phyloP scores from a whole-genome alignment of 53 echinoderm and acorn worm species.

The Luidia sarsii region DNA sequence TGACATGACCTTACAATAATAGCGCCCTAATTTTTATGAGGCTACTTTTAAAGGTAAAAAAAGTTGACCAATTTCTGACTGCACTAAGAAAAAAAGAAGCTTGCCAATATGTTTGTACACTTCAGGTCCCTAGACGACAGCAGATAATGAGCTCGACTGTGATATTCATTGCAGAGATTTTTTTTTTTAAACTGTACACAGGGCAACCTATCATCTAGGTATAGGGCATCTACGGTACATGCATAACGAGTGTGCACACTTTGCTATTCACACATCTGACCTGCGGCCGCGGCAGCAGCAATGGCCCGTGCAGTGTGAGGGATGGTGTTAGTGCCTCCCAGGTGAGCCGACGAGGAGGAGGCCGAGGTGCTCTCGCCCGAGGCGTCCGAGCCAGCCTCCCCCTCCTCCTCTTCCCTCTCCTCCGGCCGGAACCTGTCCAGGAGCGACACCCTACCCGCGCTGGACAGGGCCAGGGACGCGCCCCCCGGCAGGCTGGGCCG shows the following conservation, averaged over 20 bases:
- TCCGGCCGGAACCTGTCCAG: slow-evolving; percentile 58
- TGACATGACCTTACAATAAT: too few species aligned
- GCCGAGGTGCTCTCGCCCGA: slow-evolving; percentile 19
- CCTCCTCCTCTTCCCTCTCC: slow-evolving; percentile 46
- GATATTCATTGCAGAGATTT: too few species aligned
- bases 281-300: slow-evolving; percentile 89
- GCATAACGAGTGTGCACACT: background rate
- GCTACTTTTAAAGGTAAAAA: too few species aligned
- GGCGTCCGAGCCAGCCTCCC: slow-evolving; percentile 29
- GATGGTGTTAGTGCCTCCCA: slow-evolving; percentile 79
- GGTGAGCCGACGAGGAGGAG: slow-evolving; percentile 69
- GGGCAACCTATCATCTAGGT: too few species aligned
- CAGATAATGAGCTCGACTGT: too few species aligned
- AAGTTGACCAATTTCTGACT: too few species aligned
- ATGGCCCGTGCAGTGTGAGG: slow-evolving; percentile 75
- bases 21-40: too few species aligned
- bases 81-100: too few species aligned
- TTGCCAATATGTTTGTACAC: too few species aligned
- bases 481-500: slow-evolving; percentile 48
- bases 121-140: too few species aligned
- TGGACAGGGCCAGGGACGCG: slow-evolving; percentile 20
- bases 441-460: slow-evolving; percentile 60
- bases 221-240: too few species aligned
- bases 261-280: slow-evolving; percentile 48
- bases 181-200: too few species aligned